Base-by-base conservation (phyloP, 2,797 vertebrate species). In the Sandelia bainsii region DNA sequence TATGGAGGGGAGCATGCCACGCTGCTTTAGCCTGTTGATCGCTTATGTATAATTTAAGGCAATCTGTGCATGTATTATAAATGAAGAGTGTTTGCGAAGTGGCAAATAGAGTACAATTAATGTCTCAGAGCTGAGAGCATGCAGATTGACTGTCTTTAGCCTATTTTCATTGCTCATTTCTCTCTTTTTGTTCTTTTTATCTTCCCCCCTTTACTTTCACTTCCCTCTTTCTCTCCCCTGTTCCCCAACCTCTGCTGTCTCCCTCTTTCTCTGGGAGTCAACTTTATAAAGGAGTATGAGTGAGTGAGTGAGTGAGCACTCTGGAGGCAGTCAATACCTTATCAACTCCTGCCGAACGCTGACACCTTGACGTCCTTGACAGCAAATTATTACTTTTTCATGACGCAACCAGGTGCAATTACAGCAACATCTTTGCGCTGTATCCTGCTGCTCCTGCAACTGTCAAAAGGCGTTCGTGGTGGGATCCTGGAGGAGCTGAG, bases 381-480 rank as follows among this genome's bases (percentile, higher is more conserved):
- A 94, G 94, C 93, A 94, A 94, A 94, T 94, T 94, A 94, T 94
- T 93, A 94, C 94, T 95, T 94, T 94, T 94, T 94, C 90, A 94
- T 95, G 94, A 95, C 92, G 94, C 93, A 95, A 94, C 93, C 91
- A 93, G 93, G 92, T 95, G 94, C 94, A 95, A 95, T 95, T 95
- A 95, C 93, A 93, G 93, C 92, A 93, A 95, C 94, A 94, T 93
- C 91, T 93, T 94, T 93, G 91, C 87, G 84, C 89, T 82, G 80
- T 91, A 93, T 93, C 92, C 92, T 90, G 87, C 92, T 87, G 90
- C 93, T 94, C 91, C 93, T 86, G 93, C 89, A 89, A 93, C 94
- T 95, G 94, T 95, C 94, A 95, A 91, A 93, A 92, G 92, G 87
- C 80, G 90, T 92, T 93, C 90, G 88, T 91, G 92, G 93, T 88